Evolutionary conservation across 2,113 vertebrate genomes (phyloP), one percentile per base, ranked within the genome.

Genomic region (Scatophagus argus): DNA sequence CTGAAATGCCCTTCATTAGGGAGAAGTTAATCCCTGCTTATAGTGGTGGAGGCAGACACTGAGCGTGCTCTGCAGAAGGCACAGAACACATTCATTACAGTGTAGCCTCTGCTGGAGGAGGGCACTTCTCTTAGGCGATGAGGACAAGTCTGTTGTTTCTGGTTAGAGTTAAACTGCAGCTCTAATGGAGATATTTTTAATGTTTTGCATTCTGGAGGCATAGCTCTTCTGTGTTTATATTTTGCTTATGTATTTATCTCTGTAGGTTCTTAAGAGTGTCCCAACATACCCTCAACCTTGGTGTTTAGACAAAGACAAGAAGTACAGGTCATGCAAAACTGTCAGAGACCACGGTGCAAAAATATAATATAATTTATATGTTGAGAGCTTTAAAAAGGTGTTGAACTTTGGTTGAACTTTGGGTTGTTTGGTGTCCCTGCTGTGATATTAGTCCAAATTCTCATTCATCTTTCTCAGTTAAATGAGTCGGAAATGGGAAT

Each of bases 1-100:
- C 63, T 79, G 86, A 91, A 80, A 86, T 91, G 87, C 74, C 87
- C 86, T 90, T 93, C 84, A 91, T 91, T 92, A 91, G 43, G 31
- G 67, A 64, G 44, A 66, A 89, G 83, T 89, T 91, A 93, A 93
- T 90, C 88, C 88, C 86, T 78, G 44, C 77, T 91, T 87, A 88
- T 41, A 60, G 74, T 63, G 49, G 51, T 47, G 69, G 51, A 78
- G 47, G 76, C 82, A 77, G 71, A 73, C 27, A 44, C 59, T 75
- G 43, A 61, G 25, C 63, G 60, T 3, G 0, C 23, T 17, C 46
- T 25, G 61, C 70, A 69, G 27, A 56, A 80, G 75, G 76, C 72
- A n/a, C n/a, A n/a, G n/a, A 64, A 61, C 74, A 70, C 60, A 84
- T 72, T 76, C 71, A 85, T 86, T 85, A 82, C 43, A 44, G 27